Conservation (phyloP, 2,797 vertebrate species). For the Anolis apletophallus region DNA sequence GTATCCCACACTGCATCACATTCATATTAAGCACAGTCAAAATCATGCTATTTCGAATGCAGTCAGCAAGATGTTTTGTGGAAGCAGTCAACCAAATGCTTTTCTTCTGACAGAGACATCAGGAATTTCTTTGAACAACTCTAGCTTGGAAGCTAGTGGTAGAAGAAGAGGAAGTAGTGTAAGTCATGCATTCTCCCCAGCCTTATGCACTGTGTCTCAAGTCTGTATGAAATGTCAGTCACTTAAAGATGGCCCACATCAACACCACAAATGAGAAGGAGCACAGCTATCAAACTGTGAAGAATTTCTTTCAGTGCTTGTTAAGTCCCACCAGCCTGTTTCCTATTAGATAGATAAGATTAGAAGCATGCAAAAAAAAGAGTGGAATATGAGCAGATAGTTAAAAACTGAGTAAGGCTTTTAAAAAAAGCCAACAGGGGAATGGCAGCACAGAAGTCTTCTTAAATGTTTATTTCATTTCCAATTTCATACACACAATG, state of each 20-base stretch:
- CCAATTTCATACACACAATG: not conserved
- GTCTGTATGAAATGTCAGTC: conserved; percentile 33
- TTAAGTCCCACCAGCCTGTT: not conserved
- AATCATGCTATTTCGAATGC: conserved; percentile 17
- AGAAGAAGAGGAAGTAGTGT: conserved; percentile 32
- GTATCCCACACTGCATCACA: conserved; percentile 20
- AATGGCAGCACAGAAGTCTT: not conserved
- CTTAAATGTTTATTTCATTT: not conserved
- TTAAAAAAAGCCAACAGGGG: not conserved
- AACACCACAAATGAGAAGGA: conserved; percentile 26
- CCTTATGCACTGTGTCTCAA: not conserved
- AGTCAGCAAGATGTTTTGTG: conserved; percentile 17
- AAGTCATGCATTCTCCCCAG: conserved; percentile 11
- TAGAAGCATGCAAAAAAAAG: conserved; percentile 9
- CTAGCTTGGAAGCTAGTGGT: not conserved
- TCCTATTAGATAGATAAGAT: conserved; percentile 22
- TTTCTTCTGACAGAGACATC: conserved; percentile 25
- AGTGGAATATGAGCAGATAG: not conserved
- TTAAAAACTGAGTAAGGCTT: not conserved
- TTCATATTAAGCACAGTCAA: conserved; percentile 5
- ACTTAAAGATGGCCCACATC: conserved; percentile 36
- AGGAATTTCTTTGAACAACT: conserved; percentile 10
- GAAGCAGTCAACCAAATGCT: conserved; percentile 13
- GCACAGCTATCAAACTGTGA: conserved; percentile 39
- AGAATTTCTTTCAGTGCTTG: conserved; percentile 46